Base-by-base conservation (phyloP, 2,113 vertebrate genomes). In the Seriola aureovittata region DNA sequence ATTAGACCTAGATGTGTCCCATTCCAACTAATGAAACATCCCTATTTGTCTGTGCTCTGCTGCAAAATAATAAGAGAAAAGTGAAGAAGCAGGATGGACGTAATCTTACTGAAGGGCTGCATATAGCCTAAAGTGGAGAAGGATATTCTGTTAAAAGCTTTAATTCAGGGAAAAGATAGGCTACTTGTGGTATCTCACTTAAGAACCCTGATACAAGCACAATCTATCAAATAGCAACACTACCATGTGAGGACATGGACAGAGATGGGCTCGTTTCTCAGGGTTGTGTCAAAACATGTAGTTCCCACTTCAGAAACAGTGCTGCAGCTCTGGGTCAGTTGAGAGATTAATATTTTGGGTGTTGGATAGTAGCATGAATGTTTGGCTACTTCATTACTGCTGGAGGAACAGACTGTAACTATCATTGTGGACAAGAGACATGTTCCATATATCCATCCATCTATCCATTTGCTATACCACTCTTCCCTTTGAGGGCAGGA, bases 171-270 rank as follows among this genome's bases (percentile, higher is more conserved):
- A 62, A 71, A 32, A n/a, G 11, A 72, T 82, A 6, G 34, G 6
- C 34, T 36, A 60, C 48, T 74, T 85, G 50, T 85, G 76, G 76
- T 75, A n/a, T 76, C 40, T 68, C 71, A 73, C 63, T 84, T 86
- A 80, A 66, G 29, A 78, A 68, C 71, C 72, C 57, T 84, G 63
- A 67, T 80, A 74, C 89, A 80, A 84, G 83, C 81, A 34, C 76
- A 67, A 88, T 86, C 55, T 52, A 62, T 89, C 69, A 89, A 82
- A 81, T 46, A 29, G 36, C 64, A 75, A 71, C 73, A 62, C 16
- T 12, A 0, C 63, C 25, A n/a, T 1, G 63, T 36, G n/a, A 72
- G 16, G n/a, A 69, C 62, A 3, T 13, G 25, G 16, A 71, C 6
- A 11, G 68, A 75, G 46, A 78, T 42, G 46, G 67, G n/a, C 12